A percentile compares a stretch with the other conserved stretches of the same genome.
Evolutionary conservation across 2,113 vertebrate genomes (phyloP).

Genomic region (Lichenostomus cassidix): DNA sequence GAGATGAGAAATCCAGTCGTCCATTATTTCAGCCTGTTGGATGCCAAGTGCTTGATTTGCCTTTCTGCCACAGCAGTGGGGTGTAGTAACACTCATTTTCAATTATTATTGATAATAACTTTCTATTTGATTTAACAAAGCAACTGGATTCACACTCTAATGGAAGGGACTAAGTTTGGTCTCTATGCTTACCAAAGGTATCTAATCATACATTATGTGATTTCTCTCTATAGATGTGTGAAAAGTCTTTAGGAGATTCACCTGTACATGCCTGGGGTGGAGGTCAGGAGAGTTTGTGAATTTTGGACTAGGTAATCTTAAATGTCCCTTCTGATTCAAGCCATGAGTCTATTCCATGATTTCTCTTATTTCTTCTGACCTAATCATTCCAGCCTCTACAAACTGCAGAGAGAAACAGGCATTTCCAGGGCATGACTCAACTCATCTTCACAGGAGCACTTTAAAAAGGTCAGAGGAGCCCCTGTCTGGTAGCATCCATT

Average conservation of each 20-base stretch:
- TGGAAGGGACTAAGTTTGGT: neutral
- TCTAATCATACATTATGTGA: neutral
- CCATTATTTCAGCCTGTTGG: neutral
- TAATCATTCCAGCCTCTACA: neutral
- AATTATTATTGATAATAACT: neutral
- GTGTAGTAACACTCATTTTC: neutral
- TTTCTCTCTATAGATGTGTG: neutral
- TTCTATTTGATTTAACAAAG: neutral
- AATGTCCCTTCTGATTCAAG: neutral
- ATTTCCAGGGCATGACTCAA: slow-evolving; percentile 32
- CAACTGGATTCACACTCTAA: neutral
- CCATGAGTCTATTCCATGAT: neutral
- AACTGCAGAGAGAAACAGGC: neutral
- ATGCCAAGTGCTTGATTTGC: neutral
- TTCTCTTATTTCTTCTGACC: neutral
- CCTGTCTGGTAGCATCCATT: neutral
- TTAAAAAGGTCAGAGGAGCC: slow-evolving; percentile 5
- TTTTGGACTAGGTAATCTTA: neutral
- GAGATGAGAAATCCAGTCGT: neutral
- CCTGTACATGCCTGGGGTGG: neutral
- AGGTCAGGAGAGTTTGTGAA: neutral
- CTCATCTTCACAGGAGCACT: neutral
- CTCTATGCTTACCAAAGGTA: neutral
- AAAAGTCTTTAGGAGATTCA: neutral
- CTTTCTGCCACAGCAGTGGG: neutral